Base-by-base conservation (phyloP, 2,113 vertebrate genomes). In the Nanger granti region DNA sequence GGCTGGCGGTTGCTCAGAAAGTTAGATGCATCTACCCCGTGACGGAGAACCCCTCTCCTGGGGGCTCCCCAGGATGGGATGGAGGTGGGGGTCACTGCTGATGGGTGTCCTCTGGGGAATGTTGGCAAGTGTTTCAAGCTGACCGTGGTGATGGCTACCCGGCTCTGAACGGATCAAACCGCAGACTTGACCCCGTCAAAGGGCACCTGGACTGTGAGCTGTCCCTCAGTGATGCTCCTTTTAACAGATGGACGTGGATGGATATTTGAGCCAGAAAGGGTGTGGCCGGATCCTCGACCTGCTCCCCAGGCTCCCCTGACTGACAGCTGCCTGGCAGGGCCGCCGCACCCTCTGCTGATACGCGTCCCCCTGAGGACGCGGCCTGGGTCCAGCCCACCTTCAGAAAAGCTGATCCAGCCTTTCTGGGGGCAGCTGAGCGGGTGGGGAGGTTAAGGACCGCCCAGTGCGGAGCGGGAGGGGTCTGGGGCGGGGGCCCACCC, bases 361-460 rank as follows among this genome's bases (percentile, higher is more conserved):
- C 11, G 10, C 13, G 10, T 12, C 24, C 9, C 5, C 9, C 5
- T 5, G 64, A 41, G 24, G 88, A 55, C 3, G 0, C 13, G 1
- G 47, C 54, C n/a, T 54, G 31, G 37, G 31, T 15, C n/a, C 7
- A 1, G 37, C 37, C 7, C 3, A 55, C 17, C 44, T 29, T 59
- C 0, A 3, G 54, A 37, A 87, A 79, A 0, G 28, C 57, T 0
- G 0, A 15, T 73, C 34, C 0, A 0, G 69, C 8, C 0, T 9
- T 14, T 29, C 41, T 0, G 1, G 12, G 31, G 2, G 31, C 64
- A 14, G 7, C 26, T 1, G 37, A 20, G 29, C 0, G 6, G 12
- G 15, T 5, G 2, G 69, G 57, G 66, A 29, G 15, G 34, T 3
- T 1, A 6, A 5, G 14, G 2, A 10, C 29, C 0, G 1, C 44